Conservation (phyloP, 2,113 vertebrate genomes). For the Syngnathus scovelli region DNA sequence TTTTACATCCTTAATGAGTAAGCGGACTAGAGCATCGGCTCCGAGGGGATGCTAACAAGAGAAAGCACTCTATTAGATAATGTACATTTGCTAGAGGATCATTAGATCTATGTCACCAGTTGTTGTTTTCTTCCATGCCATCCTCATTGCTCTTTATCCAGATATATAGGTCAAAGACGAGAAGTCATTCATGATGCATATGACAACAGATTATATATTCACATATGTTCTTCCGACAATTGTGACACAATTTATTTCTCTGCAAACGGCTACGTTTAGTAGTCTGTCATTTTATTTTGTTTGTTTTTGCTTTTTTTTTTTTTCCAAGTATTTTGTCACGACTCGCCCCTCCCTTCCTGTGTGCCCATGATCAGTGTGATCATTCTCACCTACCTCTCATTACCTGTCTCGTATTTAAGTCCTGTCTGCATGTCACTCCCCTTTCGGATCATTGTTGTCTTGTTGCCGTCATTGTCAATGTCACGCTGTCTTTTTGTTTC, state of each 20-base stretch:
- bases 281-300: no score
- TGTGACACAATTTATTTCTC: no score
- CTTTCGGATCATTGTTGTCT: no score
- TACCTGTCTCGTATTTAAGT: no score
- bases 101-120: conserved; percentile 49
- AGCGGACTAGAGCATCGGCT: background rate
- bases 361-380: no score
- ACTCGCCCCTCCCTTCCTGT: no score
- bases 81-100: conserved; percentile 14
- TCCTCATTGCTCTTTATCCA: conserved; percentile 14
- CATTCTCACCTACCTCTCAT: no score
- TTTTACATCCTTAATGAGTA: background rate
- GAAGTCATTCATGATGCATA: conserved; percentile 51
- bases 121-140: background rate
- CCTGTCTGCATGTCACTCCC: no score
- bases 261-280: background rate
- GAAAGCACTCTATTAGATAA: conserved; percentile 2
- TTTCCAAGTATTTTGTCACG: background rate
- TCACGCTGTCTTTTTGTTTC: no score
- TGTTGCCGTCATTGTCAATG: no score
- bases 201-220: conserved; percentile 9
- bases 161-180: conserved; percentile 54
- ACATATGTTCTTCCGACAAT: no score
- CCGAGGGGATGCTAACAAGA: background rate
- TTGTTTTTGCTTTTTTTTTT: background rate